These are phyloP conservation scores for Thereva nobilitata DNA, from an alignment of 2,888 invertebrate species.

Conservation along the genomic window DNA sequence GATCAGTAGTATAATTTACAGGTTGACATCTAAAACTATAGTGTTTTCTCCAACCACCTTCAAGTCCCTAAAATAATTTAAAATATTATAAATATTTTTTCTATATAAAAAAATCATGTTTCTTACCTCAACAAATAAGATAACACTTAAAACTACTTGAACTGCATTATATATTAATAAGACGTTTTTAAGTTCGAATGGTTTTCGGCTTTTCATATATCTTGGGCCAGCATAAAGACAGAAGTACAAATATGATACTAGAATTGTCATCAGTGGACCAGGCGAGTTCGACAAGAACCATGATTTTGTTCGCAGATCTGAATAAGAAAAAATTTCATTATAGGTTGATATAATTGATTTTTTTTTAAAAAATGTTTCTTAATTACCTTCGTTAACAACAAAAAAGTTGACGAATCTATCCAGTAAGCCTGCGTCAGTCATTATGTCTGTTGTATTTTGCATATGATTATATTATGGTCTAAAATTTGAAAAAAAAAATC, in stretches of 20 bases:
- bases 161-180: conserved; percentile 84
- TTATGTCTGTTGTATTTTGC: not conserved
- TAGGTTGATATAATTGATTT: not conserved
- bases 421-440: conserved; percentile 37
- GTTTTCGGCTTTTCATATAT: conserved; percentile 85
- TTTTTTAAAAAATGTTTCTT: not conserved
- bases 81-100: not conserved
- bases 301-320: conserved; percentile 70
- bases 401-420: conserved; percentile 58
- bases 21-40: conserved; percentile 74
- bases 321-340: conserved; percentile 3
- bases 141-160: conserved; percentile 82
- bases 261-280: conserved; percentile 68
- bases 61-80: conserved; percentile 58
- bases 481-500: no score
- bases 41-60: conserved; percentile 64
- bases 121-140: conserved; percentile 73
- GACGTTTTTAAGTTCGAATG: conserved; percentile 77
- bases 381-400: conserved; percentile 56
- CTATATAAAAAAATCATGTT: not conserved
- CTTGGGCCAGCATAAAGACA: conserved; percentile 79
- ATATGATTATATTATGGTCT: no score
- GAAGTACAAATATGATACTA: conserved; percentile 73
- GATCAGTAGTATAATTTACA: conserved; percentile 67
- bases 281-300: conserved; percentile 79